phyloP scores from a whole-genome alignment of 2,113 vertebrate species.

The Hippocampus zosterae region DNA sequence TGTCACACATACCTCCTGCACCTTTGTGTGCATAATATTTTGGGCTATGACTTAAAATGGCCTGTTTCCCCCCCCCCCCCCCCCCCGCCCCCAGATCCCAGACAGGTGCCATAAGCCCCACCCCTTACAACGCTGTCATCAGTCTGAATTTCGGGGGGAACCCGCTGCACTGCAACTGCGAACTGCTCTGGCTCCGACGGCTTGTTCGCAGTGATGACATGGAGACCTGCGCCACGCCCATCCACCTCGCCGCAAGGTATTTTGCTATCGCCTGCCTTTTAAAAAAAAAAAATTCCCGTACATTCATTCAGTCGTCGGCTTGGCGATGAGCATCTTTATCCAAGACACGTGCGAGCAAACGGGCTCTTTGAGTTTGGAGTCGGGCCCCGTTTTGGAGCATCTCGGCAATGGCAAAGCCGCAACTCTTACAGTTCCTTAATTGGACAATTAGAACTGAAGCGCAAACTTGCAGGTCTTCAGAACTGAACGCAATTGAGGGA shows the following conservation, averaged over 20 bases:
- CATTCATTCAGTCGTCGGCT: not conserved
- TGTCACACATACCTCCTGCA: not conserved
- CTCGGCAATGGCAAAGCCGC: not conserved
- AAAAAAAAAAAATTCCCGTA: no score
- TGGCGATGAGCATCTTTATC: not conserved
- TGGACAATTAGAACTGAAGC: conserved; percentile 17
- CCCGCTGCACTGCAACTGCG: conserved; percentile 89
- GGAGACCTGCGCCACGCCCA: conserved; percentile 86
- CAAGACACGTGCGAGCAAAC: not conserved
- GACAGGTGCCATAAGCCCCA: conserved; percentile 79
- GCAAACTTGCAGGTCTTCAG: conserved; percentile 3
- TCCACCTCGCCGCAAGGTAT: conserved; percentile 77
- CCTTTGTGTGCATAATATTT: not conserved
- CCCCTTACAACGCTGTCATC: conserved; percentile 77
- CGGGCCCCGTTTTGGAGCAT: not conserved
- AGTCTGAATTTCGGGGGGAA: conserved; percentile 87
- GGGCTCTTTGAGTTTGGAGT: not conserved
- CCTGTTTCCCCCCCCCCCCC: accelerated
- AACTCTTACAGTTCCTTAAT: conserved; percentile 15
- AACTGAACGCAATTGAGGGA: not conserved
- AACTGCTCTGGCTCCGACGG: conserved; percentile 84
- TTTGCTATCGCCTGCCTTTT: not conserved
- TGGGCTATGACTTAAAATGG: not conserved
- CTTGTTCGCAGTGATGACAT: conserved; percentile 82
- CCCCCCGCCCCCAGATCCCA: conserved; percentile 65